Evolutionary conservation across 2,113 vertebrate species (phyloP), one percentile per base, ranked within the genome.

Genomic region (Pteronura brasiliensis): DNA sequence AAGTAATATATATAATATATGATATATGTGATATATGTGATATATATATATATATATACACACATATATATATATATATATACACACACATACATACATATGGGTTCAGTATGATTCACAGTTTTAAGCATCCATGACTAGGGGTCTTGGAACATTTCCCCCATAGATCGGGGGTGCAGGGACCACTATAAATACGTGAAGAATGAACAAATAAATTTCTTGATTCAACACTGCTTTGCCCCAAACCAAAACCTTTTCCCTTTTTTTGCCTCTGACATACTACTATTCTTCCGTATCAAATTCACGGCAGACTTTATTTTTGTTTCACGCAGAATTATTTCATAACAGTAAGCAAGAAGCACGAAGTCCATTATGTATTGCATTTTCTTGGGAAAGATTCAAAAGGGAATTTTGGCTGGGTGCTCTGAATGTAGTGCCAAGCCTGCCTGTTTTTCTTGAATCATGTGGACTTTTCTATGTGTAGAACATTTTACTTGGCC

Each of bases 141-240:
- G 72, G 7, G 39, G 39, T 44, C 39, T 76, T 17, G 13, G 39
- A 76, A 76, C 25, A 76, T 44, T 76, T 76, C 72, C 39, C 39
- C 39, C 72, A 44, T 3, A 4, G 42, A 47, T 47, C 15, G 17
- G 42, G 74, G 72, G 42, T 4, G 25, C 6, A 2, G 72, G 14
- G 25, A 8, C 39, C 34, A 61, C 18, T 1, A 7, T 20, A 4
- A 25, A 47, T 1, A 63, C 0, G 0, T 18, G 6, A n/a, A 31
- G 49, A 21, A 20, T 57, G 42, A n/a, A 31, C 5, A 44, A 79
- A 57, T 11, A 34, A 7, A 17, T 7, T 36, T 44, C 36, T 59
- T 42, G 18, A 34, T 63, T 29, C 57, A 47, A 49, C 11, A 18
- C 57, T 27, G n/a, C 36, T 86, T 67, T 31, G 36, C 69, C 61